Evolutionary conservation across 2,888 invertebrate genomes (phyloP), one percentile per base, ranked within the genome.

Genomic region (Patella caerulea): DNA sequence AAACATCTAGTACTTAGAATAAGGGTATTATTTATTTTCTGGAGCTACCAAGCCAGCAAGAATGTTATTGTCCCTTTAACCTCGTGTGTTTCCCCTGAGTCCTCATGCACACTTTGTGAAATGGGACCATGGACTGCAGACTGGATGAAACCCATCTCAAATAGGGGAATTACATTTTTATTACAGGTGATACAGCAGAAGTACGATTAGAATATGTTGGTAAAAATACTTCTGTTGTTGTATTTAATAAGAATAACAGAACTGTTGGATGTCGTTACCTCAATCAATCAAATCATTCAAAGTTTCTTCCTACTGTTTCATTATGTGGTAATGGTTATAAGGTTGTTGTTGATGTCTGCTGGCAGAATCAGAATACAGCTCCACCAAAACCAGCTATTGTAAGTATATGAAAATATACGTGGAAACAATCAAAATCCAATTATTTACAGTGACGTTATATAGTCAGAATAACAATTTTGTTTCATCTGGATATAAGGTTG

Each of bases 271-370:
- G 88, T 7, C 84, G 88, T 34, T 89, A 84, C 81, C 78, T 89
- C 34, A 85, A 85, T 1, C 82, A 85, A 34, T 34, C 79, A 2
- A 81, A 88, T 73, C 76, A 76, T n/a, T 74, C 72, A 12, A 81
- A 87, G 78, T 85, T 88, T 72, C 81, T 88, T n/a, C 90, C 90
- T 5, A 89, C 89, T 9, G 81, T 90, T 34, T 83, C 89, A 5
- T 72, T 90, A 74, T 89, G 87, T 85, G 87, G 86, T 29, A 88
- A 88, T 80, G 88, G 89, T 2, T 83, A 87, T 79, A 87, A 87
- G 29, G 86, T 90, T n/a, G 85, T 84, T 34, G 72, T 90, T 3
- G 83, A 86, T 69, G 85, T 90, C 11, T 86, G 81, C 78, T 90
- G 88, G 88, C 90, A 89, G 75, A 89, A 85, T 71, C 82, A 86